Base-by-base conservation (phyloP, 2,888 invertebrate species). In the Calameuta pallipes region DNA sequence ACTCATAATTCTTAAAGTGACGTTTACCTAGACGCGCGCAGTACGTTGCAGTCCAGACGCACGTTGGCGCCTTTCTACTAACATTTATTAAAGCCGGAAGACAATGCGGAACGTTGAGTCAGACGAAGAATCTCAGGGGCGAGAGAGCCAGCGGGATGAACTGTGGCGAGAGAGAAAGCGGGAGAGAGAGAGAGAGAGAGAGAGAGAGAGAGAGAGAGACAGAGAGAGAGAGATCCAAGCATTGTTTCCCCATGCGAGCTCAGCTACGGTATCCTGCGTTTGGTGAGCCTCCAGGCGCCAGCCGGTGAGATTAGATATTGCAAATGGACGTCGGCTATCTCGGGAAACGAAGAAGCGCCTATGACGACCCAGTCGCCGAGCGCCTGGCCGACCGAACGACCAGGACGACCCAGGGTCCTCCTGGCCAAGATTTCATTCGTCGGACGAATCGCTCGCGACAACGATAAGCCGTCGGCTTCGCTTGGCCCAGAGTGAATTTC, bases 271-370 rank as follows among this genome's bases (percentile, higher is more conserved):
- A 34, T 75, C 41, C 78, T 71, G 78, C 75, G 56, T 73, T 75
- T 36, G 70, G 78, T 78, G 69, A 73, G 78, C 73, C 71, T 78
- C 73, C 73, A 73, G 78, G 78, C 75, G 78, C 75, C 78, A 74
- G 76, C 36, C 41, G 73, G 68, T 56, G 79, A 88, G 86, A 89
- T 89, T 87, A 87, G 88, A 88, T 88, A 87, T 87, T 85, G 87
- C 84, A 84, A 87, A 87, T 85, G 86, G 84, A 85, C 83, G 83
- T 76, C 83, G 85, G 84, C 84, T 87, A 89, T 89, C 85, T 85
- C 78, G 13, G 15, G 31, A 6, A 30, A 30, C 31, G 71, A 71
- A n/a, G 31, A 34, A 71, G 71, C 71, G 71, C 30, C 71, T 23
- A 56, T 41, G 41, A 41, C 6, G 6, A 41, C 41, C 41, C 15